Evolutionary conservation across 2,113 vertebrate genomes (phyloP).

Genomic region (Turdus rufiventris): DNA sequence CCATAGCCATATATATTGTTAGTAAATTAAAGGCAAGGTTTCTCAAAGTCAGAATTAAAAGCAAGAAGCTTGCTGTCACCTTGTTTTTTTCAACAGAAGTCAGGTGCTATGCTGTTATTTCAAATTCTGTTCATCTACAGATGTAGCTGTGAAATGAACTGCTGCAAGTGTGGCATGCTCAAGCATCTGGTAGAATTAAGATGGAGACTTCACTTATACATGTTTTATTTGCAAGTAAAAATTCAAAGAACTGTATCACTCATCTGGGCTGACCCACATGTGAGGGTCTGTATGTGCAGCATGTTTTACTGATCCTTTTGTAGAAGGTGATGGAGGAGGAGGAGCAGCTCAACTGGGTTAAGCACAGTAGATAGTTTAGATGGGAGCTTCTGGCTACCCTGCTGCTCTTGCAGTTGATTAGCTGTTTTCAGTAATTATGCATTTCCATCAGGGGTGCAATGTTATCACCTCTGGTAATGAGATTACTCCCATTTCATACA

Average conservation of each 20-base stretch:
- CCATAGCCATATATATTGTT: background rate
- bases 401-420: conserved; percentile 66
- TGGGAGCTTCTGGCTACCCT: conserved; percentile 50
- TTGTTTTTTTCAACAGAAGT: background rate
- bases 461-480: conserved; percentile 75
- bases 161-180: background rate
- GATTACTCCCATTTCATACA: conserved; percentile 62
- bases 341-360: conserved; percentile 54
- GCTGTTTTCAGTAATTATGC: conserved; percentile 73
- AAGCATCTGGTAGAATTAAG: background rate
- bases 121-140: background rate
- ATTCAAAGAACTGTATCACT: background rate
- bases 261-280: background rate
- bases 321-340: conserved; percentile 9
- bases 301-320: background rate
- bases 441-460: conserved; percentile 70
- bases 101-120: background rate
- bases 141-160: background rate
- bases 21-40: background rate
- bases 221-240: background rate
- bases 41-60: background rate
- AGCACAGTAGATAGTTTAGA: conserved; percentile 43
- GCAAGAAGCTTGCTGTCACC: background rate
- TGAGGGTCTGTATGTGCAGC: background rate
- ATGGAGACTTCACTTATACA: background rate